Conservation (phyloP, 2,888 invertebrate genomes). For the Drosophila birchii region DNA sequence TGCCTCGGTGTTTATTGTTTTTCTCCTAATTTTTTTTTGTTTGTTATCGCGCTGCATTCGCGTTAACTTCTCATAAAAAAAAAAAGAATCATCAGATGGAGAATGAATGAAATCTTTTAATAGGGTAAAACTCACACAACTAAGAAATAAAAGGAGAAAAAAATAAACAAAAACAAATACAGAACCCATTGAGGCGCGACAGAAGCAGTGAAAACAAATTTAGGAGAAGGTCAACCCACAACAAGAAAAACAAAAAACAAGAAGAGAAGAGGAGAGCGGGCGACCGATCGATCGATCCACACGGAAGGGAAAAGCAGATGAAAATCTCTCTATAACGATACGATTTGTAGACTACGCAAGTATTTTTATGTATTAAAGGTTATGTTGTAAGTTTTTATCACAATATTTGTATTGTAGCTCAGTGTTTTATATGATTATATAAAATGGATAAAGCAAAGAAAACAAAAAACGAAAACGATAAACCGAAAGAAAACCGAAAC, state of each 20-base stretch:
- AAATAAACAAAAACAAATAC: constrained; percentile 39
- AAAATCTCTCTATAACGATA: constrained; percentile 75
- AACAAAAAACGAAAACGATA: constrained; percentile 39
- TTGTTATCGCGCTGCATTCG: constrained; percentile 17
- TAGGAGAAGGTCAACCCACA: constrained; percentile 50
- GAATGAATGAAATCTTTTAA: constrained; percentile 54
- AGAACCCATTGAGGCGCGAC: constrained; percentile 69
- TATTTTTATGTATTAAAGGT: constrained; percentile 83
- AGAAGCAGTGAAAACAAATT: constrained; percentile 57
- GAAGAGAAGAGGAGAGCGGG: constrained; percentile 31
- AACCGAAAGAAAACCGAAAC: constrained; percentile 46
- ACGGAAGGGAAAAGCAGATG: constrained; percentile 42
- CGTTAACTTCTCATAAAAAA: constrained; percentile 26
- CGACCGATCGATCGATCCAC: constrained; percentile 54
- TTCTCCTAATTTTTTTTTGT: constrained; percentile 22
- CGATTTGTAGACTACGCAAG: constrained; percentile 83
- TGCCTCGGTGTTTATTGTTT: constrained; percentile 30
- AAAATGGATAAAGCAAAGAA: constrained; percentile 68
- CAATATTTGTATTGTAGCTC: constrained; percentile 84
- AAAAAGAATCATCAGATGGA: constrained; percentile 40
- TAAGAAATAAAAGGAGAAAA: constrained; percentile 25
- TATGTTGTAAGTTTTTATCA: constrained; percentile 84
- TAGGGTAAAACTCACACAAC: constrained; percentile 63
- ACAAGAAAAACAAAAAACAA: neutral
- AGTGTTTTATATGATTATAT: constrained; percentile 83